Percentiles rank a stretch among this genome's conserved stretches.
These are phyloP conservation scores for Trachops cirrhosus DNA, from an alignment of 2,797 vertebrate genomes.

Conservation along the genomic window DNA sequence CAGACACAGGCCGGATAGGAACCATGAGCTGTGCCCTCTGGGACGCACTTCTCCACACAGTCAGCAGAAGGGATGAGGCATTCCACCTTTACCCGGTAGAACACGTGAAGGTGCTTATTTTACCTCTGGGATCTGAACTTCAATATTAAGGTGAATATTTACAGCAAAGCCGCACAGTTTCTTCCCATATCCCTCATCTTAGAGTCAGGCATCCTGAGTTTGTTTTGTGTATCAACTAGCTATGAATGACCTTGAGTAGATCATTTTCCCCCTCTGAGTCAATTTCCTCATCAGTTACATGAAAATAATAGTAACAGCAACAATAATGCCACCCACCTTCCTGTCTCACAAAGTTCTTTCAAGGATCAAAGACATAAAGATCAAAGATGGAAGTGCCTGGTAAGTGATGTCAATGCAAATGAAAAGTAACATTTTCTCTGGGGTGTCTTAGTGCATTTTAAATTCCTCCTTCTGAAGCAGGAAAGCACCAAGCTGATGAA, in stretches of 20 bases:
- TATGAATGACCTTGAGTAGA: not conserved
- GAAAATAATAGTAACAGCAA: not conserved
- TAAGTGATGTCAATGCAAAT: not conserved
- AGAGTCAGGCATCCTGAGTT: not conserved
- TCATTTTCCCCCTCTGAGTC: not conserved
- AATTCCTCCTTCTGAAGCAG: not conserved
- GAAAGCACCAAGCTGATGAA: not conserved
- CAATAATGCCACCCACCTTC: not conserved
- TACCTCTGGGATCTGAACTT: not conserved
- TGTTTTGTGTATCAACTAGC: not conserved
- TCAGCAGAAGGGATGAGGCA: not conserved
- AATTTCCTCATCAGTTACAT: not conserved
- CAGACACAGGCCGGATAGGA: not conserved
- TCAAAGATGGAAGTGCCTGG: not conserved
- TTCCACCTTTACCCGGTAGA: not conserved
- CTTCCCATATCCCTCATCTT: not conserved
- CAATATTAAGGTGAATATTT: not conserved
- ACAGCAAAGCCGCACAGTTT: not conserved
- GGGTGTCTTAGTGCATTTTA: too few relatives aligned
- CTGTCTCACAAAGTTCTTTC: not conserved
- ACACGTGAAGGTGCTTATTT: not conserved
- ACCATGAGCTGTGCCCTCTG: not conserved
- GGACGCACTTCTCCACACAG: not conserved
- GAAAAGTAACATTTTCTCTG: conserved; percentile 11
- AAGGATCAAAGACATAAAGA: not conserved